These are phyloP conservation scores for Varanus komodoensis DNA, from an alignment of 2,113 vertebrate genomes.

Conservation along the genomic window DNA sequence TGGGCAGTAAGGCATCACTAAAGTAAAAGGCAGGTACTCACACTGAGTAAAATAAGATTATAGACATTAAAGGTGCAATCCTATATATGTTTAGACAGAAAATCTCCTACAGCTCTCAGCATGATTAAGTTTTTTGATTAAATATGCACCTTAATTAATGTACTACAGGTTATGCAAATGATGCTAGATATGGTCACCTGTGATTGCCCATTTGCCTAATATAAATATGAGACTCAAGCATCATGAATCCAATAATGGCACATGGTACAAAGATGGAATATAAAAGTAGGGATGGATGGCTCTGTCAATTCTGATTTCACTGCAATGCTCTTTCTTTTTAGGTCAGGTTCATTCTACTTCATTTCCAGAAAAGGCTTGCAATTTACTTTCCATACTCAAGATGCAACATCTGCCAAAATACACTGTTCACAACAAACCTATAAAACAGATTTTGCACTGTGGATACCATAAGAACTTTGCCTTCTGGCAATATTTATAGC, in stretches of 20 bases:
- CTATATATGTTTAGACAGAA: no score
- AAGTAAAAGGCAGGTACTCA: not conserved
- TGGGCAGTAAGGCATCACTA: not conserved
- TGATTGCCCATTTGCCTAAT: not conserved
- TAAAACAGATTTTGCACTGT: constrained; percentile 32
- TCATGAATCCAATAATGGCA: no score
- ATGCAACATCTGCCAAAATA: constrained; percentile 66
- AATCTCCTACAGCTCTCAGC: no score
- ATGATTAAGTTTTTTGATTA: no score
- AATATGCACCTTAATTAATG: not conserved
- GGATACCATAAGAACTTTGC: constrained; percentile 57
- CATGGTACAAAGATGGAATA: not conserved
- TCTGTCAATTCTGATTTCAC: not conserved
- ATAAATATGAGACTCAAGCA: not conserved
- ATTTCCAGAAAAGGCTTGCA: not conserved
- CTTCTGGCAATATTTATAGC: constrained; percentile 46
- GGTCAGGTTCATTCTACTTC: not conserved
- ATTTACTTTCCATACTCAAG: constrained; percentile 58
- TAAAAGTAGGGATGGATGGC: not conserved
- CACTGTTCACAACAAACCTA: constrained; percentile 66
- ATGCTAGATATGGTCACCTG: not conserved
- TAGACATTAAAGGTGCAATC: not conserved
- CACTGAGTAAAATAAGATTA: not conserved
- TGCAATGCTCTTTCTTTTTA: not conserved
- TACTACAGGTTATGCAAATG: not conserved